Evolutionary conservation across 2,113 vertebrate genomes (phyloP).

Genomic region (Chaetodon auriga): DNA sequence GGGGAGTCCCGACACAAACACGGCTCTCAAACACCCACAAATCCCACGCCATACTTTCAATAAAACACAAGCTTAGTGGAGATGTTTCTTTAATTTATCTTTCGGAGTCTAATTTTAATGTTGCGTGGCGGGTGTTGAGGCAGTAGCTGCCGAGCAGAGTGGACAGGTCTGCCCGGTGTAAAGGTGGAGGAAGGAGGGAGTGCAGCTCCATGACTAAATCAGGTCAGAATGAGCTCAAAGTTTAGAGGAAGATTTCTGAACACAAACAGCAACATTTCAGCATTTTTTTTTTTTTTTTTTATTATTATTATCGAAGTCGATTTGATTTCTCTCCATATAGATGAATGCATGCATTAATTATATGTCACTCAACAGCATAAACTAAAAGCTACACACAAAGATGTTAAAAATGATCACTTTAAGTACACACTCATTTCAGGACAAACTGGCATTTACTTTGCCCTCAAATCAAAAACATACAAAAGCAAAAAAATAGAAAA

Average conservation of each 20-base stretch:
- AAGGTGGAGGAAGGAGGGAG: background rate
- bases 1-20: slow-evolving; percentile 37
- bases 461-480: background rate
- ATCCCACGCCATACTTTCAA: accelerated
- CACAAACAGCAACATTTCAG: background rate
- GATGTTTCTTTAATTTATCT: background rate
- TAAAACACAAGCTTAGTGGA: accelerated
- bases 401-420: background rate
- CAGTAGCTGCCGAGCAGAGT: background rate
- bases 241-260: slow-evolving; percentile 14
- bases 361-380: background rate
- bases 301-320: background rate
- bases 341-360: background rate
- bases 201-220: slow-evolving; percentile 10
- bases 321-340: slow-evolving; percentile 1
- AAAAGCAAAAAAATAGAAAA: background rate
- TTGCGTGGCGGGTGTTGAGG: background rate
- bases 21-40: accelerated
- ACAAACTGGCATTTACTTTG: background rate
- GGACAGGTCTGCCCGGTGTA: slow-evolving; percentile 2
- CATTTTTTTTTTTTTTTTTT: background rate
- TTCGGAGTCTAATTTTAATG: background rate
- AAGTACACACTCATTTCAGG: background rate
- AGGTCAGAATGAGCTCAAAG: slow-evolving; percentile 6
- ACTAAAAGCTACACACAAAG: background rate